Conservation (phyloP, 37 sponge, comb jelly and placozoan genomes). For the Geodia barretti region DNA sequence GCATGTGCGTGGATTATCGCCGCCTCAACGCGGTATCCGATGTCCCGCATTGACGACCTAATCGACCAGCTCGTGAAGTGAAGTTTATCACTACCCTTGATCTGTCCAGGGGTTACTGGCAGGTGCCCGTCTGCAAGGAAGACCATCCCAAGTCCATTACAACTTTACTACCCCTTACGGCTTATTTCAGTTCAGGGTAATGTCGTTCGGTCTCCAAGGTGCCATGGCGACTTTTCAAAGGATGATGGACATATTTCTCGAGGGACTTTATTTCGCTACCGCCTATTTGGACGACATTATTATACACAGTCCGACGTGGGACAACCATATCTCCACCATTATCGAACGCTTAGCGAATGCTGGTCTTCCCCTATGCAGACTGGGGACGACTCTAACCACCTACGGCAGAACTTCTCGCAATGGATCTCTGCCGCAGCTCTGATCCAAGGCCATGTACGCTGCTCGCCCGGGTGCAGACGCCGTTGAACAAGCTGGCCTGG, state of each 20-base stretch:
- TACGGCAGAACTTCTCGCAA: no score
- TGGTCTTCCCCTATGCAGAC: no score
- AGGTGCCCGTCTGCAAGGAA: conserved; percentile 41
- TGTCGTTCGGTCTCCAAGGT: conserved; percentile 66
- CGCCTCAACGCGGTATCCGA: conserved; percentile 46
- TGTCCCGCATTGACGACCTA: conserved; percentile 53
- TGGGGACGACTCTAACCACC: no score
- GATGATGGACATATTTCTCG: conserved; percentile 50
- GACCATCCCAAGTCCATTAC: conserved; percentile 16
- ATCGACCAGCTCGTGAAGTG: conserved; percentile 38
- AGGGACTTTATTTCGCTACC: conserved; percentile 6
- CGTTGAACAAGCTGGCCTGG: no score
- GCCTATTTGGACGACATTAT: conserved; percentile 62
- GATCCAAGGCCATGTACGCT: no score
- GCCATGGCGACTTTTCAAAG: conserved; percentile 68
- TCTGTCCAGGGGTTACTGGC: conserved; percentile 52
- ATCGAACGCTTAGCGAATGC: no score
- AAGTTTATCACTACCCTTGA: conserved; percentile 53
- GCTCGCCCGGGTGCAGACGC: no score
- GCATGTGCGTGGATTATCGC: conserved; percentile 55
- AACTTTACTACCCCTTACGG: conserved; percentile 50
- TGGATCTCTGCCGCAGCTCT: no score
- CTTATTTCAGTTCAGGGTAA: conserved; percentile 44
- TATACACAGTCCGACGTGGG: conserved; percentile 51
- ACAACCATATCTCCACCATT: no score